Evolutionary conservation across 2,888 invertebrate species (phyloP).

Genomic region (Tetragnatha montana): DNA sequence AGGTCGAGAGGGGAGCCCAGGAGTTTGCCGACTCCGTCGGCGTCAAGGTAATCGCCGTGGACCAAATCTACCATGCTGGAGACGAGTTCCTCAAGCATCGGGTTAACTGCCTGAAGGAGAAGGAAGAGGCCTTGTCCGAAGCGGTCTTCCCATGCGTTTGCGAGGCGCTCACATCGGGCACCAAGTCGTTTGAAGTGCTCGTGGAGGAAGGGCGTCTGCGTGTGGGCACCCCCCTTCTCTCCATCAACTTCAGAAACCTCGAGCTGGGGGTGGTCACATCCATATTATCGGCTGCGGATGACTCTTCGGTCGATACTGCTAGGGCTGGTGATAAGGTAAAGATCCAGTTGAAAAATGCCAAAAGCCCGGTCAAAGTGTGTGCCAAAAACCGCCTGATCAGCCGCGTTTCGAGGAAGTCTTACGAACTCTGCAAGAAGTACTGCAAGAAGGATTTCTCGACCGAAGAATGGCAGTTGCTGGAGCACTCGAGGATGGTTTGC

Average conservation of each 20-base stretch:
- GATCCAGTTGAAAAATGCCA: slow-evolving; percentile 98
- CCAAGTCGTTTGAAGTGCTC: too few species aligned
- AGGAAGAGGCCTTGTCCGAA: slow-evolving; percentile 96
- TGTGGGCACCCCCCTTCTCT: not conserved
- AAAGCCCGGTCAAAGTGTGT: slow-evolving; percentile 98
- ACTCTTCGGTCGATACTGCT: slow-evolving; percentile 94
- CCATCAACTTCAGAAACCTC: slow-evolving; percentile 89
- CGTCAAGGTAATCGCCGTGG: slow-evolving; percentile 95
- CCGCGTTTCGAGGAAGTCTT: slow-evolving; percentile 98
- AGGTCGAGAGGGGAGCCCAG: slow-evolving; percentile 98
- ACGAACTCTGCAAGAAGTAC: slow-evolving; percentile 99
- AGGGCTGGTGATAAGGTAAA: slow-evolving; percentile 96
- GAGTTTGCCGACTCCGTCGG: slow-evolving; percentile 95
- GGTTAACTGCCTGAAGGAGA: slow-evolving; percentile 92
- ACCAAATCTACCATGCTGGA: slow-evolving; percentile 99
- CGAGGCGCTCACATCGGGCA: slow-evolving; percentile 78
- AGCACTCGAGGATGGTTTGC: slow-evolving; percentile 93
- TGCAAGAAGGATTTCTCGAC: slow-evolving; percentile 98
- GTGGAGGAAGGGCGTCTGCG: too few species aligned
- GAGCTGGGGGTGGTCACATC: slow-evolving; percentile 95
- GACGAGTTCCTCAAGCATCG: slow-evolving; percentile 96
- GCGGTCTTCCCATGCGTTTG: slow-evolving; percentile 99
- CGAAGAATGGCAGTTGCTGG: slow-evolving; percentile 98
- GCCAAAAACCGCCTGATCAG: slow-evolving; percentile 95
- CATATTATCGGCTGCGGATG: slow-evolving; percentile 92